Evolutionary conservation across 1,140 invertebrate species (phyloP), one percentile per base, ranked within the genome.

Genomic region (Geopemphigus sp.): DNA sequence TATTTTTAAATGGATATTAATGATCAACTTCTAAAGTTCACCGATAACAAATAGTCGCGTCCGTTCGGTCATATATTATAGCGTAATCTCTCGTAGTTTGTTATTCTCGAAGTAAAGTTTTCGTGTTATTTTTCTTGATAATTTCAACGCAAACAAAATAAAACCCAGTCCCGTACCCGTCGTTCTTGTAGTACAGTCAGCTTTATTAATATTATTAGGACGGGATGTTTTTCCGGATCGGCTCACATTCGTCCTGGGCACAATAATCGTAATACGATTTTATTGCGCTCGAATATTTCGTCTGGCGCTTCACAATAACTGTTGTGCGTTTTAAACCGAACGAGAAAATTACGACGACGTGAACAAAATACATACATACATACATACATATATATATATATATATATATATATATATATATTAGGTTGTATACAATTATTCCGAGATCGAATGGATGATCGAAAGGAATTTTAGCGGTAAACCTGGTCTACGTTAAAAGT

Each of bases 1-100:
- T 61, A 45, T 73, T 74, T 78, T 78, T 63, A 63, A 63, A 78
- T 26, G 57, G 74, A 78, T 78, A 78, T 78, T 61, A 78, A 78
- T 26, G 74, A 76, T 57, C 32, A 19, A 47, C 22, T 76, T 22
- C 8, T 3, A 78, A 78, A 78, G 22, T 61, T 61, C 57, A 22
- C 15, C 2, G 15, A 14, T 19, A 72, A 72, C 68, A 72, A 53
- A 72, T 72, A 72, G 24, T 24, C 26, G 24, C 54, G 68, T 72
- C 24, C 24, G 17, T 72, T 29, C 45, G 22, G 57, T 26, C 74
- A 14, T 63, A 50, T 78, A 8, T 78, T 78, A 78, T 63, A 50
- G 39, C 56, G 24, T 45, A 63, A 78, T 78, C 32, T 50, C 57
- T 63, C 17, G 15, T 59, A 29, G 50, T 54, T 72, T 29, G 15